These are phyloP conservation scores for Heliocidaris erythrogramma DNA, from an alignment of 35 echinoderm and acorn worm genomes.

Conservation along the genomic window DNA sequence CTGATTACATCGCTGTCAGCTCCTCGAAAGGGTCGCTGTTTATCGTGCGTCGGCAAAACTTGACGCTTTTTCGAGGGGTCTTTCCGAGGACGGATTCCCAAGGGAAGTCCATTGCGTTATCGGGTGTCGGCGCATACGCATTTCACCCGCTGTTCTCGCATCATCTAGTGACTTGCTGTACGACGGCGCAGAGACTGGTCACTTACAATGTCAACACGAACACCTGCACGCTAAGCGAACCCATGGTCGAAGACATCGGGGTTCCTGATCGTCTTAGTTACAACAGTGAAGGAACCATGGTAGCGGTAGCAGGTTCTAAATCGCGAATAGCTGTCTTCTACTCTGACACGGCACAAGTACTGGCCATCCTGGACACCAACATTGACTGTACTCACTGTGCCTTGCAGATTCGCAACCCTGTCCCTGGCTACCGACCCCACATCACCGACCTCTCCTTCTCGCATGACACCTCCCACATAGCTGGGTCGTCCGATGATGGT, in stretches of 20 bases:
- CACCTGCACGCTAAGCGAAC: slow-evolving; percentile 20
- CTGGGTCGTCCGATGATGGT: slow-evolving; percentile 73
- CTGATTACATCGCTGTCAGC: slow-evolving; percentile 75
- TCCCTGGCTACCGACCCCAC: slow-evolving; percentile 55
- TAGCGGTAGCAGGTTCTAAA: slow-evolving; percentile 74
- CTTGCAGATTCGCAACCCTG: slow-evolving; percentile 61
- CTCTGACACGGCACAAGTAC: slow-evolving; percentile 44
- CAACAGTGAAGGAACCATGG: slow-evolving; percentile 67
- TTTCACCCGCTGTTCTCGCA: slow-evolving; percentile 77
- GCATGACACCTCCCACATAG: slow-evolving; percentile 76
- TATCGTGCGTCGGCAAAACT: slow-evolving; percentile 60
- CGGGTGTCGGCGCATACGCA: slow-evolving; percentile 66
- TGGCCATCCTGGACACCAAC: slow-evolving; percentile 62
- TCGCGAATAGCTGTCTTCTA: slow-evolving; percentile 67
- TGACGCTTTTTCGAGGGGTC: slow-evolving; percentile 59
- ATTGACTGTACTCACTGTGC: slow-evolving; percentile 74
- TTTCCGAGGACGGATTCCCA: slow-evolving; percentile 47
- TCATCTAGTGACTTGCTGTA: slow-evolving; percentile 72
- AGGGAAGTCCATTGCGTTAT: slow-evolving; percentile 45
- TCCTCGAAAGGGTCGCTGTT: slow-evolving; percentile 78
- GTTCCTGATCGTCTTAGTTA: slow-evolving; percentile 71
- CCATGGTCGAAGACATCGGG: slow-evolving; percentile 53
- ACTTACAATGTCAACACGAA: slow-evolving; percentile 66
- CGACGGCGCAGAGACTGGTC: slow-evolving; percentile 50
- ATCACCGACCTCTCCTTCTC: slow-evolving; percentile 68